Evolutionary conservation across 37 sponge, comb jelly and placozoan genomes (phyloP).

Genomic region (Oscarella lobularis): DNA sequence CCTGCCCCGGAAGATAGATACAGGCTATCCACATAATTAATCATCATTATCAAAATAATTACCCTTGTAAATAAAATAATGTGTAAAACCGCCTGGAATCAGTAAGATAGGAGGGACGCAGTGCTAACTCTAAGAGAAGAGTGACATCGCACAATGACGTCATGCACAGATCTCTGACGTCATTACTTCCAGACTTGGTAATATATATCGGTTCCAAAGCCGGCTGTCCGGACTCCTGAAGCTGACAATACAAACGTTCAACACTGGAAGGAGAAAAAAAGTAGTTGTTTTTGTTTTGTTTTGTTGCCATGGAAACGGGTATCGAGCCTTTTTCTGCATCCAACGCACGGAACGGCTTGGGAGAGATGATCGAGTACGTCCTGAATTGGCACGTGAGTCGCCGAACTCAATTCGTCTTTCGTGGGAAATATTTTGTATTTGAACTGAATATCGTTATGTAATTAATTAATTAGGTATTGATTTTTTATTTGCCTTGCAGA

Average conservation of each 20-base stretch:
- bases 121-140: neutral
- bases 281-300: too few relatives aligned
- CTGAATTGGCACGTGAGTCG: neutral
- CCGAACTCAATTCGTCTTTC: neutral
- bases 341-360: neutral
- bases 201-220: neutral
- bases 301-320: too few relatives aligned
- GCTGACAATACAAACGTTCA: neutral
- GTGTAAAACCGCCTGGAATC: neutral
- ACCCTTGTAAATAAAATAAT: neutral
- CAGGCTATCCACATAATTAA: neutral
- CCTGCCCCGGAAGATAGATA: neutral
- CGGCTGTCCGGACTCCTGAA: neutral
- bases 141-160: neutral
- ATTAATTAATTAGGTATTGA: neutral
- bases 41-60: too few relatives aligned
- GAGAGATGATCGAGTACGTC: neutral
- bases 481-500: too few relatives aligned
- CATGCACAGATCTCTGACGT: neutral
- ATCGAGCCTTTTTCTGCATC: neutral
- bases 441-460: neutral
- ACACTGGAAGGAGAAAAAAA: too few relatives aligned
- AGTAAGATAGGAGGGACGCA: neutral
- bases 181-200: neutral
- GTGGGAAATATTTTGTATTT: neutral